phyloP scores from a whole-genome alignment of 2,888 invertebrate genomes.

The Nephrotoma guestfalica region DNA sequence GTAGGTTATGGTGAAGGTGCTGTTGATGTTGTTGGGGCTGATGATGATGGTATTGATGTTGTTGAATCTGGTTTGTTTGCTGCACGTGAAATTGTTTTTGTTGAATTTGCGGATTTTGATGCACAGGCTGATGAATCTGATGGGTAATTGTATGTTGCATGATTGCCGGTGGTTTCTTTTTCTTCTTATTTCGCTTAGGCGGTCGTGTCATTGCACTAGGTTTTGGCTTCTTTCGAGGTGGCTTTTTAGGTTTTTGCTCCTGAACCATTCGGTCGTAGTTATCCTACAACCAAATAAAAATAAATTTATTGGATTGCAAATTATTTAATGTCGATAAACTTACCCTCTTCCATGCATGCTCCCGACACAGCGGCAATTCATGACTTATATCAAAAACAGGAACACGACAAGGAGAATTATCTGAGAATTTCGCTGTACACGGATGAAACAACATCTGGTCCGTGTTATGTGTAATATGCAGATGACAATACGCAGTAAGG shows the following conservation, averaged over 20 bases:
- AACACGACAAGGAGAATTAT: slow-evolving; percentile 61
- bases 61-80: slow-evolving; percentile 16
- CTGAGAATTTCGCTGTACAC: slow-evolving; percentile 65
- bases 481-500: slow-evolving; percentile 59
- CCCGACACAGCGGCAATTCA: slow-evolving; percentile 71
- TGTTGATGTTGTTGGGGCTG: slow-evolving; percentile 4
- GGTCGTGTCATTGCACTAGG: slow-evolving; percentile 39
- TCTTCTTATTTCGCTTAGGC: slow-evolving; percentile 41
- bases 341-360: slow-evolving; percentile 70
- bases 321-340: slow-evolving; percentile 15
- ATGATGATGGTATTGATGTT: slow-evolving; percentile 19
- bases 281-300: slow-evolving; percentile 36
- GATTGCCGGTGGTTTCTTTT: slow-evolving; percentile 20
- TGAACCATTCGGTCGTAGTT: slow-evolving; percentile 66
- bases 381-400: slow-evolving; percentile 65
- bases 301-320: slow-evolving; percentile 1
- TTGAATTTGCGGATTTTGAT: not conserved
- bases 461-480: slow-evolving; percentile 72
- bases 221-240: slow-evolving; percentile 44
- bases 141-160: slow-evolving; percentile 11
- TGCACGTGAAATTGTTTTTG: slow-evolving; percentile 9
- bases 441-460: slow-evolving; percentile 71
- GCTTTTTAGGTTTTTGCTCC: slow-evolving; percentile 61
- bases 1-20: not conserved
- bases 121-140: not conserved